Percentiles rank a stretch among this genome's conserved stretches.
Conservation (phyloP, 64 coral and sea anemone genomes). For the Actinia equina region DNA sequence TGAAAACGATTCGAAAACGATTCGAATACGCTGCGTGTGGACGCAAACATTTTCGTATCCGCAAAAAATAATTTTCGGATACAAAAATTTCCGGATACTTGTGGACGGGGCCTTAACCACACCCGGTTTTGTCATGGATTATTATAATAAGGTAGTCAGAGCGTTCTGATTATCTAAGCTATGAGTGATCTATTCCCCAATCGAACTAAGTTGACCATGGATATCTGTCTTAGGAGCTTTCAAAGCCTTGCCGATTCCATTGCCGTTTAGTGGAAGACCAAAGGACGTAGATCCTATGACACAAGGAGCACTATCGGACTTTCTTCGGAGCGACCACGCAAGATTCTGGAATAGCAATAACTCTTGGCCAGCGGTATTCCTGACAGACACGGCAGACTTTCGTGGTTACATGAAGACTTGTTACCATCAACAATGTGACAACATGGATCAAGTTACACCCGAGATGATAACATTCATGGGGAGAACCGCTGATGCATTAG, state of each 20-base stretch:
- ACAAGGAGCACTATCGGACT: neutral
- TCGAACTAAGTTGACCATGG: too few species aligned
- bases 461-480: slow-evolving; percentile 38
- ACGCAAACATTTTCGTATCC: too few species aligned
- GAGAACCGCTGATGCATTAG: slow-evolving; percentile 23
- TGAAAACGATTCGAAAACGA: too few species aligned
- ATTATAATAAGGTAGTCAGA: too few species aligned
- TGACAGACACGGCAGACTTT: slow-evolving; percentile 53
- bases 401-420: slow-evolving; percentile 48
- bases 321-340: slow-evolving; percentile 44
- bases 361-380: slow-evolving; percentile 37
- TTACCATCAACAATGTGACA: slow-evolving; percentile 54
- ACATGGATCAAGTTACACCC: slow-evolving; percentile 27
- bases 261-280: neutral
- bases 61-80: too few species aligned
- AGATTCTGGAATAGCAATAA: slow-evolving; percentile 41
- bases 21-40: too few species aligned
- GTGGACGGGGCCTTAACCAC: too few species aligned
- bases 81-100: too few species aligned
- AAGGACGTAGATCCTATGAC: neutral
- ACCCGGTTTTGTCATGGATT: too few species aligned
- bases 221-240: neutral
- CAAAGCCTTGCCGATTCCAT: neutral
- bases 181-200: too few species aligned
- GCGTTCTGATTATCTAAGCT: too few species aligned